Base-by-base conservation (phyloP, 2,113 vertebrate genomes). In the Saccopteryx leptura region DNA sequence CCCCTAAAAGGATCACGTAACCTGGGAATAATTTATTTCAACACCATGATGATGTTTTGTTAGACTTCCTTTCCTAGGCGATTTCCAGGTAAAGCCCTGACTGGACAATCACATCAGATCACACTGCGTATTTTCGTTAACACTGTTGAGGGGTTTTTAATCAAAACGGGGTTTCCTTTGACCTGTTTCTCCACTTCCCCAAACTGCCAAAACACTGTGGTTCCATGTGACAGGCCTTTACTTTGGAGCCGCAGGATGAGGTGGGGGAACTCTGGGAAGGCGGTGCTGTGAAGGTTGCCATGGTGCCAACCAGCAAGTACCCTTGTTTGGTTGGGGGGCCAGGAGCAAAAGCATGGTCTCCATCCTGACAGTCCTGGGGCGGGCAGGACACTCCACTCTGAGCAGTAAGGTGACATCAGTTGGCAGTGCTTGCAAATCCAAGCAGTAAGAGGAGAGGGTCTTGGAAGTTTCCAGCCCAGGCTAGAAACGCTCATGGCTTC, bases 31-130 rank as follows among this genome's bases (percentile, higher is more conserved):
- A 96, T 72, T 96, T 96, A 97, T 95, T 52, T 97, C 95, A 96
- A 90, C 95, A 97, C 72, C 96, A 71, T 78, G 61, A 90, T 86
- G 90, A 39, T 88, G 82, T 95, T 94, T 94, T 80, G 84, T 26
- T 76, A 95, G 90, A 88, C 92, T 96, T 96, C 63, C 61, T 97
- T 97, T 94, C 97, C 96, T 96, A 96, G 95, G 78, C 0, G 21
- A 95, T 97, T 98, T 96, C 95, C 96, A 97, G 95, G 95, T 89
- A 76, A 80, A 98, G 96, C 91, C 97, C 97, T 87, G 52, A 94
- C 78, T 26, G 97, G 98, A 97, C 98, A 98, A 98, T 98, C 98
- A 97, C 96, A 11, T 98, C 97, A 91, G 95, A 63, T 96, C 95
- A 98, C 96, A 97, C 97, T 95, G 28, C 89, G 97, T 82, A 96